A percentile compares a stretch with the other conserved stretches of the same genome.
Conservation (phyloP, 2,888 invertebrate genomes). For the Leptopilina syphax region DNA sequence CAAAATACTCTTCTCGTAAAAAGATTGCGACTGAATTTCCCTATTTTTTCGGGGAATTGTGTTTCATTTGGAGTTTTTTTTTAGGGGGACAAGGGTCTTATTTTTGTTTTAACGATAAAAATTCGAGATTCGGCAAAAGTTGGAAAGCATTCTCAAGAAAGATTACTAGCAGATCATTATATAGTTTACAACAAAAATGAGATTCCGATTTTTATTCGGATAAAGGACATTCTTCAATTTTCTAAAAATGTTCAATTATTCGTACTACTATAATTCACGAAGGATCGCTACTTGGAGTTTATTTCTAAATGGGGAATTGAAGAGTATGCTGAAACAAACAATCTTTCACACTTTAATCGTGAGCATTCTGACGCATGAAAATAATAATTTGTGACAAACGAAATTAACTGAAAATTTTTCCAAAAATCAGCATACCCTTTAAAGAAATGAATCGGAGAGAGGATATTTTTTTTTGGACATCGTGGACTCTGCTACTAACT, state of each 20-base stretch:
- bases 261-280: conserved; percentile 1
- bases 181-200: conserved; percentile 28
- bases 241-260: background rate
- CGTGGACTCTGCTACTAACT: conserved; percentile 35
- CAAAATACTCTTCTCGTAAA: conserved; percentile 74
- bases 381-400: background rate
- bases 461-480: conserved; percentile 10
- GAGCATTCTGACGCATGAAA: too few species aligned
- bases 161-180: conserved; percentile 39
- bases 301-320: conserved; percentile 1
- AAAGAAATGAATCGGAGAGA: conserved; percentile 15
- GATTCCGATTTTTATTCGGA: conserved; percentile 15
- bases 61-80: too few species aligned
- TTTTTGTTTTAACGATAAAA: conserved; percentile 51
- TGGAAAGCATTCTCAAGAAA: conserved; percentile 50
- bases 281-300: conserved; percentile 1
- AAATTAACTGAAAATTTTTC: background rate
- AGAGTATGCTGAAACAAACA: conserved; percentile 32
- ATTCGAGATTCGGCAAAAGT: conserved; percentile 54
- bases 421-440: conserved; percentile 28
- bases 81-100: too few species aligned
- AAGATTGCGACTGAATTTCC: conserved; percentile 62
- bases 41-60: conserved; percentile 9
- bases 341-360: background rate
- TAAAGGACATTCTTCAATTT: background rate